phyloP scores from a whole-genome alignment of 2,888 invertebrate genomes.

The Tipula unca region DNA sequence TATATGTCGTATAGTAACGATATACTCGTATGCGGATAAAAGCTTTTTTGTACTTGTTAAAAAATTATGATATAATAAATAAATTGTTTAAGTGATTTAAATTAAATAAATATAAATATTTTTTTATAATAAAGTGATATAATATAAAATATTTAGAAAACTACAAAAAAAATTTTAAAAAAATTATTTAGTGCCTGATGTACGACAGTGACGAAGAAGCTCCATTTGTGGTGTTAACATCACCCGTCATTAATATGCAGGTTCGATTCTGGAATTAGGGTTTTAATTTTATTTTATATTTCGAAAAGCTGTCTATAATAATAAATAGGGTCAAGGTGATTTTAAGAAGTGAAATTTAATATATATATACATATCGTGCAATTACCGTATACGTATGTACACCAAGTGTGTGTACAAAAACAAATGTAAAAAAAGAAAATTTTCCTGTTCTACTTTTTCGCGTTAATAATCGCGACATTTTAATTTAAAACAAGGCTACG shows the following conservation, averaged over 20 bases:
- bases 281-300: neutral
- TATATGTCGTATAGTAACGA: neutral
- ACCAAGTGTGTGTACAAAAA: neutral
- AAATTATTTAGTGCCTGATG: conserved; percentile 36
- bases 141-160: neutral
- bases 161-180: neutral
- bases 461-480: neutral
- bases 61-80: neutral
- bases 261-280: conserved; percentile 30
- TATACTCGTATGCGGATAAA: neutral
- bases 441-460: conserved; percentile 15
- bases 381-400: conserved; percentile 21
- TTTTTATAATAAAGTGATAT: neutral
- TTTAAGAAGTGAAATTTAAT: neutral
- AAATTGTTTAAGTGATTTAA: neutral
- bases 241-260: conserved; percentile 52
- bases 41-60: neutral
- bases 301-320: neutral
- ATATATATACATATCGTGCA: neutral
- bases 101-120: neutral
- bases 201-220: conserved; percentile 58
- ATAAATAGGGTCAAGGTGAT: conserved; percentile 8
- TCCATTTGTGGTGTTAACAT: conserved; percentile 56
- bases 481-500: neutral
- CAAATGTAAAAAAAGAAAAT: no score